Evolutionary conservation across 1,140 invertebrate genomes (phyloP).

Genomic region (Tetramorium alpestre): DNA sequence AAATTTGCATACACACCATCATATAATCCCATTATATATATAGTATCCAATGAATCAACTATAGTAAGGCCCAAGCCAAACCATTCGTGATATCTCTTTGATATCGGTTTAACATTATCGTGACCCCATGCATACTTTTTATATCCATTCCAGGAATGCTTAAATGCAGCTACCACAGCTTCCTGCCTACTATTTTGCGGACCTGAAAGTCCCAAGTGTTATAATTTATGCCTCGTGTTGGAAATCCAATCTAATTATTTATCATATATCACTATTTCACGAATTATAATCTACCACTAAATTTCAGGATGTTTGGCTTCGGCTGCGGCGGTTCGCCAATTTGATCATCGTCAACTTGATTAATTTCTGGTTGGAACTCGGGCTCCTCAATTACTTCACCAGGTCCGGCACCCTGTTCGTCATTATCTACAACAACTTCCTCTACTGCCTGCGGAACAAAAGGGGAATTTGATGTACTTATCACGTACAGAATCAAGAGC

Average conservation of each 20-base stretch:
- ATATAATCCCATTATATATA: constrained; percentile 96
- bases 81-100: constrained; percentile 93
- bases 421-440: constrained; percentile 79
- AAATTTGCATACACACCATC: constrained; percentile 90
- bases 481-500: not conserved
- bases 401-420: constrained; percentile 58
- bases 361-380: constrained; percentile 83
- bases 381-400: constrained; percentile 83
- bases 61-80: constrained; percentile 96
- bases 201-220: constrained; percentile 82
- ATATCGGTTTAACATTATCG: constrained; percentile 96
- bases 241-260: constrained; percentile 16
- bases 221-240: no score
- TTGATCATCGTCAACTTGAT: constrained; percentile 83
- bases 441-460: constrained; percentile 70
- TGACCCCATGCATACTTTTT: constrained; percentile 97
- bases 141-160: constrained; percentile 97
- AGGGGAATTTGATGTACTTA: not conserved
- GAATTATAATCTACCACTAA: constrained; percentile 74
- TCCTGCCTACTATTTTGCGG: constrained; percentile 92
- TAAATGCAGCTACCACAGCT: constrained; percentile 94
- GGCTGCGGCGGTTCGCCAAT: constrained; percentile 83
- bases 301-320: constrained; percentile 80
- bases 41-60: constrained; percentile 95
- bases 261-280: not conserved